Evolutionary conservation across 2,797 vertebrate species (phyloP).

Genomic region (Antrozous pallidus): DNA sequence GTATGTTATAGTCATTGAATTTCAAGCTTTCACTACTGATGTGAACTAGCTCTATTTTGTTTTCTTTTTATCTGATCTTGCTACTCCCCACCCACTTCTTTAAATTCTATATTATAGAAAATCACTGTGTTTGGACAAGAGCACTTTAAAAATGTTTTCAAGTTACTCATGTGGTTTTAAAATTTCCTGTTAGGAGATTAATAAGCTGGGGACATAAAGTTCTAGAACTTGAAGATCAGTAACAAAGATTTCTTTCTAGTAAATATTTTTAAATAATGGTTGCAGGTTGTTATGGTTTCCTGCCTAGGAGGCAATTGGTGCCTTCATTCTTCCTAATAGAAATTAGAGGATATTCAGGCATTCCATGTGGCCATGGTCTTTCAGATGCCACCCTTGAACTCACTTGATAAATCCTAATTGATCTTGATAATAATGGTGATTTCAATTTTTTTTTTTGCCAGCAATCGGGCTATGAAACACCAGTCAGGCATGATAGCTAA

Average conservation of each 20-base stretch:
- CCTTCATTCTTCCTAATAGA: neutral
- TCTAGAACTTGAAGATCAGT: conserved; percentile 37
- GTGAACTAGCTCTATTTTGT: neutral
- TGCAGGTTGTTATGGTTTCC: neutral
- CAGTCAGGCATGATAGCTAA: neutral
- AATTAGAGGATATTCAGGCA: neutral
- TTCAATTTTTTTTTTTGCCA: neutral
- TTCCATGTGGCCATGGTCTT: neutral
- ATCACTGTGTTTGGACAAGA: conserved; percentile 4
- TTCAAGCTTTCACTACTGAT: neutral
- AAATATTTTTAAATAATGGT: conserved; percentile 7
- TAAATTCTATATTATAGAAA: conserved; percentile 25
- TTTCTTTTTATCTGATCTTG: conserved; percentile 46
- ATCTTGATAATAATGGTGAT: neutral
- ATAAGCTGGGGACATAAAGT: conserved; percentile 44
- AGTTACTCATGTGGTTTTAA: conserved; percentile 59
- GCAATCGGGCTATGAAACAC: neutral
- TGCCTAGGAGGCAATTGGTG: neutral
- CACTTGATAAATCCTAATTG: neutral
- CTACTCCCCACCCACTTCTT: conserved; percentile 18
- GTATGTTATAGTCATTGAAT: neutral
- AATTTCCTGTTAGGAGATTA: conserved; percentile 66
- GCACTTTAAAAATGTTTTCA: neutral
- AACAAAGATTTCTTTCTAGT: conserved; percentile 30
- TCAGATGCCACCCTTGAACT: neutral